Base-by-base conservation (phyloP, 2,113 vertebrate species). In the Podarcis cretensis region DNA sequence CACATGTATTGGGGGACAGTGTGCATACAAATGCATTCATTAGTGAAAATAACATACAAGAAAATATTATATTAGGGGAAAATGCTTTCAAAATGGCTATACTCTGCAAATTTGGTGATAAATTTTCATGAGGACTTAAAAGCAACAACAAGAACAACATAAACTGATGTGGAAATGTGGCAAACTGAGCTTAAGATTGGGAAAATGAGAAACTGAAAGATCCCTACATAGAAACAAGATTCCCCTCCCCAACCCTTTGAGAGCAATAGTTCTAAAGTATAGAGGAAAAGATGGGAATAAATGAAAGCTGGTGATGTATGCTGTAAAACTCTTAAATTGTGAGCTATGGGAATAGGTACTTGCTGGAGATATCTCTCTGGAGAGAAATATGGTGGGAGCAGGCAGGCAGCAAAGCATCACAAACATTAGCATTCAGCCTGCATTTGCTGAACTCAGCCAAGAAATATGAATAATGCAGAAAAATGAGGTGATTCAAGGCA, bases 381-480 rank as follows among this genome's bases (percentile, higher is more conserved):
- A 27, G 74, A 27, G 77, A 91, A 79, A 85, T 66, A 86, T 27
- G 30, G 21, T 68, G 63, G 59, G n/a, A 87, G 84, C 71, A 77
- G 89, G 85, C 69, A 77, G 57, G 5, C 6, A 84, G 76, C 54
- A 95, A 92, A 77, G 25, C 43, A 90, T 54, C 20, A 69, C 0
- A 2, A 37, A 25, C 74, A 89, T 91, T 87, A 90, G 14, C 48
- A 86, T 91, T 88, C 93, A 65, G 37, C 48, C n/a, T 89, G 25
- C 14, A 27, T 74, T 90, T 66, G 43, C 57, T 66, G 68, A 25
- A 73, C 4, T 27, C 57, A 84, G n/a, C 13, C 84, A 86, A 92
- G 84, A 93, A 94, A 81, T 43, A 93, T 65, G 63, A 95, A 93
- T 92, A 96, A 89, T 87, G 40, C n/a, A 94, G 37, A 85, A 92